Percentiles rank a stretch among this genome's conserved stretches.
Conservation (phyloP, 2,888 invertebrate species). For the Dasysyrphus albostriatus region DNA sequence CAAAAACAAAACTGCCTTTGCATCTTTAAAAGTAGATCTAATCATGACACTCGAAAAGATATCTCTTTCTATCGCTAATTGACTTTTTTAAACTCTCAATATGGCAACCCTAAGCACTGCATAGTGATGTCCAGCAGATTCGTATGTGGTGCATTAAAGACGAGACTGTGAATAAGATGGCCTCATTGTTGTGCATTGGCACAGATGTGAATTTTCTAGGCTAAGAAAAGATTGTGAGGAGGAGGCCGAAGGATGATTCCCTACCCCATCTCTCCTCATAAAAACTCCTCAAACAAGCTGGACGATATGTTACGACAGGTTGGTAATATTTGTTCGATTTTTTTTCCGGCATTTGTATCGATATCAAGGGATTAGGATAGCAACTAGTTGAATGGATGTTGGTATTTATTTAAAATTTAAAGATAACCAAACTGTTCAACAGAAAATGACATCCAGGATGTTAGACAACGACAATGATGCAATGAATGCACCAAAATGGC, state of each 20-base stretch:
- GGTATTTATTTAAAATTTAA: slow-evolving; percentile 60
- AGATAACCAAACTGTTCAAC: slow-evolving; percentile 34
- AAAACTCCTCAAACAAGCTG: slow-evolving; percentile 1
- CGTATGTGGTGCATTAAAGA: slow-evolving; percentile 24
- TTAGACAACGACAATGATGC: slow-evolving; percentile 37
- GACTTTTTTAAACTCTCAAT: background rate
- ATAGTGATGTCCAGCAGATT: slow-evolving; percentile 47
- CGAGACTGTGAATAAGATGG: slow-evolving; percentile 51
- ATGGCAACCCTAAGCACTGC: slow-evolving; percentile 13
- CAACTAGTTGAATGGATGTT: slow-evolving; percentile 66
- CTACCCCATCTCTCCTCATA: background rate
- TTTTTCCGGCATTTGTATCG: slow-evolving; percentile 66
- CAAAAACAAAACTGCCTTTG: no score
- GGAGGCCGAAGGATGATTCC: background rate
- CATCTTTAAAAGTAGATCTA: no score
- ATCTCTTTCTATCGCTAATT: background rate
- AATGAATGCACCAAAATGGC: slow-evolving; percentile 7
- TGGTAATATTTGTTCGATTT: slow-evolving; percentile 71
- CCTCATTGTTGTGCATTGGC: slow-evolving; percentile 67
- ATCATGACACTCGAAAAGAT: no score
- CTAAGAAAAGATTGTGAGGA: background rate
- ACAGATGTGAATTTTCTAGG: slow-evolving; percentile 29
- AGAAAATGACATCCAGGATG: slow-evolving; percentile 25
- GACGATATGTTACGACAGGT: slow-evolving; percentile 72
- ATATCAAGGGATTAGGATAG: slow-evolving; percentile 62